Conservation (phyloP, 2,113 vertebrate genomes). For the Strix uralensis region DNA sequence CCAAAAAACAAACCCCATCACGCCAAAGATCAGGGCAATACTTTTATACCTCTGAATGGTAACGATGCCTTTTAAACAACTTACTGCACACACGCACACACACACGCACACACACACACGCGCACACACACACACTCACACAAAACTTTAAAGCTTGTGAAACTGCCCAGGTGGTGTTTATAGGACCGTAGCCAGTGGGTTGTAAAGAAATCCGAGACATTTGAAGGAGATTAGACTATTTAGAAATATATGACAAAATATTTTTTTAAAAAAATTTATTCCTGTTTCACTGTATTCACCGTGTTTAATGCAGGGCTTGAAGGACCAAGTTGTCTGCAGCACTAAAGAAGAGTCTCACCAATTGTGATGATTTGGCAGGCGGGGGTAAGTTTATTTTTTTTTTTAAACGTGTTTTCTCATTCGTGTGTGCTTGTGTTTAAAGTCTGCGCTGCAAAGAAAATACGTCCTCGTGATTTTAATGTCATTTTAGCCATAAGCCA, state of each 20-base stretch:
- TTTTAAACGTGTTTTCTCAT: slow-evolving; percentile 53
- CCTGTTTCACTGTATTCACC: background rate
- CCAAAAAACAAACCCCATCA: slow-evolving; percentile 22
- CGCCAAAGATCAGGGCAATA: slow-evolving; percentile 72
- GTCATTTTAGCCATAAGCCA: slow-evolving; percentile 36
- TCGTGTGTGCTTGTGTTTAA: slow-evolving; percentile 1
- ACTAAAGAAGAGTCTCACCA: slow-evolving; percentile 66
- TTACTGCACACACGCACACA: slow-evolving; percentile 33
- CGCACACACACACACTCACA: slow-evolving; percentile 4
- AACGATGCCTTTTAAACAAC: slow-evolving; percentile 72
- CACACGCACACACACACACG: background rate
- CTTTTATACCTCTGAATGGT: slow-evolving; percentile 69
- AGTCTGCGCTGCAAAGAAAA: background rate
- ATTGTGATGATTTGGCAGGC: slow-evolving; percentile 69
- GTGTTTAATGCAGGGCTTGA: slow-evolving; percentile 62
- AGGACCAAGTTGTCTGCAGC: slow-evolving; percentile 54
- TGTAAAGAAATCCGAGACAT: slow-evolving; percentile 66
- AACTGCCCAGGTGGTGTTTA: slow-evolving; percentile 77
- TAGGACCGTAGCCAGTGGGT: slow-evolving; percentile 63
- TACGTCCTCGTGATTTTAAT: slow-evolving; percentile 33
- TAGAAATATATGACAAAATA: slow-evolving; percentile 1
- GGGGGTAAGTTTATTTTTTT: slow-evolving; percentile 71
- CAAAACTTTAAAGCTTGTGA: slow-evolving; percentile 77
- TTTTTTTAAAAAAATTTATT: background rate
- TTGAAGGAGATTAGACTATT: slow-evolving; percentile 49